phyloP scores from a whole-genome alignment of 2,113 vertebrate species.

The Hemiprocne comata region DNA sequence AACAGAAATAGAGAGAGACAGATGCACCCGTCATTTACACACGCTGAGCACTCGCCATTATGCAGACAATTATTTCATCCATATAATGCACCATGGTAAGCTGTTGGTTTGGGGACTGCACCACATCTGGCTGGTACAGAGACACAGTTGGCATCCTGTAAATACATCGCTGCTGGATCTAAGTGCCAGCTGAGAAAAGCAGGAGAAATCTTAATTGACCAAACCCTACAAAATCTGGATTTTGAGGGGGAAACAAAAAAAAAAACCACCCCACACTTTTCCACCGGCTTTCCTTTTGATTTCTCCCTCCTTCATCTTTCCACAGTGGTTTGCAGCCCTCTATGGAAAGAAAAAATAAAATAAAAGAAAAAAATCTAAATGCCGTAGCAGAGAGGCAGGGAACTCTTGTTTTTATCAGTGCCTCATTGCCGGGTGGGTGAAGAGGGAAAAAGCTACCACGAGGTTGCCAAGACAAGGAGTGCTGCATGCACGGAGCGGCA shows the following conservation, averaged over 20 bases:
- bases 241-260: background rate
- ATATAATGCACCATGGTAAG: background rate
- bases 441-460: background rate
- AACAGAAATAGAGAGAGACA: background rate
- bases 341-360: background rate
- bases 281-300: background rate
- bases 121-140: background rate
- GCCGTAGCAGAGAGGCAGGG: background rate
- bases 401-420: background rate
- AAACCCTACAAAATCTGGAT: background rate
- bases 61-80: background rate
- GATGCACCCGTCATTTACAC: background rate
- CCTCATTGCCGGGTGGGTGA: background rate
- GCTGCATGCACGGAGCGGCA: slow-evolving; percentile 8
- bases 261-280: background rate
- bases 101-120: background rate
- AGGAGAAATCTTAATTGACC: slow-evolving; percentile 1
- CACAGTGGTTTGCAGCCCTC: background rate
- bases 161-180: background rate
- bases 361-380: background rate
- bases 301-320: background rate
- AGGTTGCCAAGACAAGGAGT: background rate
- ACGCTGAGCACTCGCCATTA: background rate
- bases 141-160: background rate
- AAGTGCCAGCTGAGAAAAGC: background rate